Percentiles rank a stretch among this genome's conserved stretches.
Evolutionary conservation across 1,140 invertebrate species (phyloP).

Genomic region (Hestina assimilis): DNA sequence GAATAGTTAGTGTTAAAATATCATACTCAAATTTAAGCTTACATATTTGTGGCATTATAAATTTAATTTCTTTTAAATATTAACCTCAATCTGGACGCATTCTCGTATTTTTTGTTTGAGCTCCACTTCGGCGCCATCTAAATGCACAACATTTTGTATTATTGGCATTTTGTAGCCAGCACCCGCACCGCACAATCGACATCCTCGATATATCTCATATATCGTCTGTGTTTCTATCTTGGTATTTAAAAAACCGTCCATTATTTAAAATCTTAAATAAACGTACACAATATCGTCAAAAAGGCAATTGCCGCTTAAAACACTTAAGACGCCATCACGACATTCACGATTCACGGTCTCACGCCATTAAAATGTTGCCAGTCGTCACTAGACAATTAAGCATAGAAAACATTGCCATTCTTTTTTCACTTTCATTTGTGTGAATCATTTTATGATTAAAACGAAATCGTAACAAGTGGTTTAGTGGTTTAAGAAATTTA

Average conservation of each 20-base stretch:
- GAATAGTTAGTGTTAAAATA: too few relatives aligned
- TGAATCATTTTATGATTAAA: too few relatives aligned
- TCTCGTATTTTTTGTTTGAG: constrained; percentile 69
- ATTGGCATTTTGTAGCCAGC: constrained; percentile 77
- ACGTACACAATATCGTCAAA: constrained; percentile 2
- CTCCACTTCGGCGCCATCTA: constrained; percentile 52
- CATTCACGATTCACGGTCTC: too few relatives aligned
- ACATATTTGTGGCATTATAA: background rate
- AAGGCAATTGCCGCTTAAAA: constrained; percentile 29
- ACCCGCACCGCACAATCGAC: constrained; percentile 70
- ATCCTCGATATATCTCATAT: constrained; percentile 72
- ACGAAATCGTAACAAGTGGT: too few relatives aligned
- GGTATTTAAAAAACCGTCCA: constrained; percentile 57
- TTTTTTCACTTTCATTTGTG: too few relatives aligned
- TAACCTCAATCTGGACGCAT: constrained; percentile 73
- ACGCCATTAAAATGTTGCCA: background rate
- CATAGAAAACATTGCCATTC: too few relatives aligned
- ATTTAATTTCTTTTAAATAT: background rate
- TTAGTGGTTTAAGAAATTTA: too few relatives aligned
- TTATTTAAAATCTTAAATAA: constrained; percentile 35
- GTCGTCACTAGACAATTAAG: too few relatives aligned
- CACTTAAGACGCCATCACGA: constrained; percentile 30
- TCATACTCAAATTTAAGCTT: background rate
- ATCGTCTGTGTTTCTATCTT: constrained; percentile 56
- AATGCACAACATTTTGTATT: constrained; percentile 59